These are phyloP conservation scores for Brachionus sp. DNA, from an alignment of 1,140 invertebrate species.

Conservation along the genomic window DNA sequence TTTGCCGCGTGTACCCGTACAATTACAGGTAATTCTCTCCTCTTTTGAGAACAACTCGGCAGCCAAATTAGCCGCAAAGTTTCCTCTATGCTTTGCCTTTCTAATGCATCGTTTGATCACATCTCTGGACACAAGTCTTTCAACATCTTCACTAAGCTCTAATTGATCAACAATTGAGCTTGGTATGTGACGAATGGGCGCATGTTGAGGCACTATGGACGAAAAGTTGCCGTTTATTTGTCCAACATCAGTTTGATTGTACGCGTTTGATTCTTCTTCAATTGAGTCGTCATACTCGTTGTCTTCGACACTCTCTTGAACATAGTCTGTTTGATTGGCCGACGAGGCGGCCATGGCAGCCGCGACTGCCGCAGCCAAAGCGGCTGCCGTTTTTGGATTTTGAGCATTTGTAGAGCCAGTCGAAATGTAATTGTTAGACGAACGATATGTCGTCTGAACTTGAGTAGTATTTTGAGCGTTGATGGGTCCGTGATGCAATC, in stretches of 20 bases:
- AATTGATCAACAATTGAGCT: constrained; percentile 22
- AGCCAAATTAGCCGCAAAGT: constrained; percentile 15
- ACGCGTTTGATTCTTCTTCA: neutral
- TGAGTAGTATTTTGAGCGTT: too few species aligned
- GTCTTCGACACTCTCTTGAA: neutral
- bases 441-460: neutral
- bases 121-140: constrained; percentile 3
- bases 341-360: neutral
- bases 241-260: neutral
- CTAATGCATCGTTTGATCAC: constrained; percentile 18
- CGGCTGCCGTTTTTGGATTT: neutral
- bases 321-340: neutral
- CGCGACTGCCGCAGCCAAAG: neutral
- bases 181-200: constrained; percentile 8
- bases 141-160: neutral
- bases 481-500: neutral
- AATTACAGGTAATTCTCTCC: constrained; percentile 25
- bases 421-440: neutral
- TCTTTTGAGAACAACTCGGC: constrained; percentile 20
- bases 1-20: neutral
- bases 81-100: constrained; percentile 22
- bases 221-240: neutral
- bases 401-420: neutral
- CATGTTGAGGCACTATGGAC: neutral
- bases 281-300: constrained; percentile 1